Base-by-base conservation (phyloP, 2,888 invertebrate species). In the Hofmannophila pseudospretella region DNA sequence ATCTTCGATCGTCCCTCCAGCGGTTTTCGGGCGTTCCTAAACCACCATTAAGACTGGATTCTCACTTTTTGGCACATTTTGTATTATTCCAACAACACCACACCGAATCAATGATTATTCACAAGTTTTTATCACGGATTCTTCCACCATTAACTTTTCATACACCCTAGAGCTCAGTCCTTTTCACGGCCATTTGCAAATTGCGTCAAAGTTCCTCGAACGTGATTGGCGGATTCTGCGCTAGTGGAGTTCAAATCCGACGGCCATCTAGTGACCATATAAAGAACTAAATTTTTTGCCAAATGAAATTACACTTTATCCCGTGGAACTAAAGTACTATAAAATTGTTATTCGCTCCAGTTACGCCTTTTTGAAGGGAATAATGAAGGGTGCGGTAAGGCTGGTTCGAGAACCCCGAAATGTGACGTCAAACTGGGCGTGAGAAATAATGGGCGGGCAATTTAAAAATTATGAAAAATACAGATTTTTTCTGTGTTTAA, bases 151-250 rank as follows among this genome's bases (percentile, higher is more conserved):
- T 77, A 78, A 70, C 74, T 76, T 70, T 74, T 78, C 79, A 76
- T 75, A 81, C 75, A 82, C 77, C 78, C 72, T 82, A 70, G 74
- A 79, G 77, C 71, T 75, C 79, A 54, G 77, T 81, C 80, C 84
- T 82, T 77, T 80, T 80, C 80, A 82, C 87, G 85, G 86, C 87
- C 87, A 88, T 88, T 87, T 88, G 87, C 87, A 88, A 87, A 88
- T 87, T 87, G 86, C 86, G 85, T 85, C 86, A 86, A 87, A 87
- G 72, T 76, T 72, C 67, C 73, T 73, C 61, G 52, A 67, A 66
- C 64, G 62, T 74, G 77, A 88, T 88, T 87, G 87, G 87, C 68
- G 54, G 58, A 59, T 65, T 67, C 65, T 73, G 73, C 76, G 80
- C 79, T 74, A 69, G 67, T 73, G 62, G 68, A 66, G 67, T 75